A percentile compares a stretch with the other conserved stretches of the same genome.
phyloP scores from a whole-genome alignment of 23 tunicate genomes.

The Clavelina lepadiformis region DNA sequence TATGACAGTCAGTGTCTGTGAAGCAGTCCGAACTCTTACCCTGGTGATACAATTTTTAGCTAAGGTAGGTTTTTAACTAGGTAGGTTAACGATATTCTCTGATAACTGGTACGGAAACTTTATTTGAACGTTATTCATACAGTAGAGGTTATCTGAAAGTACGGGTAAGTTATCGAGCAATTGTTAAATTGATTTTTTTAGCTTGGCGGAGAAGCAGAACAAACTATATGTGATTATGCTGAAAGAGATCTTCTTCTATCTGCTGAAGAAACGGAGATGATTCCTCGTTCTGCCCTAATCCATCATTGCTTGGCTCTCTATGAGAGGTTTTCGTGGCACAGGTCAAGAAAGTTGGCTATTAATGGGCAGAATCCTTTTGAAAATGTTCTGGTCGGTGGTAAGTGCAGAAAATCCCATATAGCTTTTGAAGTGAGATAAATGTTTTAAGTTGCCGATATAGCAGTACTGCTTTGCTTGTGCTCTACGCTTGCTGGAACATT shows the following conservation, averaged over 20 bases:
- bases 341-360: slow-evolving; percentile 24
- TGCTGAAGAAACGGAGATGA: slow-evolving; percentile 31
- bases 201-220: slow-evolving; percentile 23
- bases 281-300: slow-evolving; percentile 53
- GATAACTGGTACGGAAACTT: no score
- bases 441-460: no score
- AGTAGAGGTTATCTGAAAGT: no score
- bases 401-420: slow-evolving; percentile 1
- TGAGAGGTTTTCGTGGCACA: slow-evolving; percentile 68
- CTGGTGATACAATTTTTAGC: slow-evolving; percentile 40
- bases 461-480: no score
- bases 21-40: slow-evolving; percentile 48
- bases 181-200: background rate
- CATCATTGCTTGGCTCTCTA: slow-evolving; percentile 40
- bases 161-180: no score
- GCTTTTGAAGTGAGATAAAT: no score
- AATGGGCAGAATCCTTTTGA: slow-evolving; percentile 56
- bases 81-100: no score
- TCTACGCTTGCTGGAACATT: background rate
- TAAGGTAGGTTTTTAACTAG: no score
- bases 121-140: no score
- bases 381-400: slow-evolving; percentile 21
- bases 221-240: slow-evolving; percentile 49
- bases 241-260: slow-evolving; percentile 49
- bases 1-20: slow-evolving; percentile 34